Base-by-base conservation (phyloP, 2,113 vertebrate genomes). In the Myocastor coypus region DNA sequence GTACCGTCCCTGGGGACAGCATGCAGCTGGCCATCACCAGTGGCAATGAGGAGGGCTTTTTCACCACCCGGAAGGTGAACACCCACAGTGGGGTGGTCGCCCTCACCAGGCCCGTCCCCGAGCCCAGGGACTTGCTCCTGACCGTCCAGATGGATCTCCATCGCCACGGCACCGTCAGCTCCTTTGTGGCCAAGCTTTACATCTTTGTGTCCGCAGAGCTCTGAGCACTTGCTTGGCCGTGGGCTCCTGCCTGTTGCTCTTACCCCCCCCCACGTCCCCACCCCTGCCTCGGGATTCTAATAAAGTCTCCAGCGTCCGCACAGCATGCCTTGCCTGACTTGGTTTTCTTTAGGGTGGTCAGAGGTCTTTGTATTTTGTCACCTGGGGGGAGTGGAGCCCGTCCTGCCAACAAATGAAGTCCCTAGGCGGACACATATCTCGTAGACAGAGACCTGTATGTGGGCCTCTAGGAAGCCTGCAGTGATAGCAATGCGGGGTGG, bases 11-110 rank as follows among this genome's bases (percentile, higher is more conserved):
- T 5, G 99, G 99, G 96, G 99, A 99, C 98, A 99, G 99, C 98
- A 98, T 99, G 98, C 98, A 99, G 98, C 98, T 99, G 97, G 98
- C 98, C 98, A 99, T 99, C 98, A 98, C 98, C 92, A 97, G 98
- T 13, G 99, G 99, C 97, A 99, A 99, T 96, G 98, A 99, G 96
- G 99, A 98, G 87, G 99, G 99, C 83, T 99, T 99, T 99, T 99
- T 99, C 99, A 97, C 97, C 96, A 98, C 98, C 61, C 99, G 98
- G 97, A 99, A 97, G 96, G 96, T 98, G 98, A 98, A 98, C 98
- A 98, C 97, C 83, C 98, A 98, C 98, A 99, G 99, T 28, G 99
- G 99, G 22, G 98, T 99, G 97, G 98, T 99, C 98, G 98, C 99
- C 87, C 98, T 99, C 98, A 98, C 98, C 96, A 98, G 97, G 96